phyloP scores from a whole-genome alignment of 2,113 vertebrate genomes.

The Spermophilus dauricus region DNA sequence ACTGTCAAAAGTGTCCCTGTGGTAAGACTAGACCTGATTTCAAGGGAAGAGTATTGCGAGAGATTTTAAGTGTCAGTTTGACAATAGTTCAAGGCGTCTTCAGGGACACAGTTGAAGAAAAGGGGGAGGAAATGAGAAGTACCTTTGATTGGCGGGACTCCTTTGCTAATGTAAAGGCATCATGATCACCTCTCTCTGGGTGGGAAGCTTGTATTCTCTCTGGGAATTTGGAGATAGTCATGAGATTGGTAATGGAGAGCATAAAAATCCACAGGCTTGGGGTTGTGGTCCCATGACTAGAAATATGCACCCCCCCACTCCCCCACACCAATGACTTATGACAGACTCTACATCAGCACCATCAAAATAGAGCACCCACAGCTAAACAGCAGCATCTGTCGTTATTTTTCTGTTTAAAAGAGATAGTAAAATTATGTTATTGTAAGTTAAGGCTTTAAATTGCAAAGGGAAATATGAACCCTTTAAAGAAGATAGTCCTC shows the following conservation, averaged over 20 bases:
- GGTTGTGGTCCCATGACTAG: neutral
- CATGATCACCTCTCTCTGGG: accelerated
- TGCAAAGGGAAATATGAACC: constrained; percentile 57
- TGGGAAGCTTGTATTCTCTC: neutral
- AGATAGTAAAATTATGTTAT: constrained; percentile 52
- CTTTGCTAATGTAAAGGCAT: accelerated
- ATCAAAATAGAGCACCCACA: constrained; percentile 10
- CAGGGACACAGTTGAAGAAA: neutral
- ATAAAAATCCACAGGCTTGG: accelerated
- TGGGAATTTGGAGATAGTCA: neutral
- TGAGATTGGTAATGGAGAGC: neutral
- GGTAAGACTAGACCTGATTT: neutral
- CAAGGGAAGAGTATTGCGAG: neutral
- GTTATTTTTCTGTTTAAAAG: constrained; percentile 64
- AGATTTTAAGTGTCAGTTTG: neutral
- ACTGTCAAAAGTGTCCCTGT: neutral
- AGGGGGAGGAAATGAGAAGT: neutral
- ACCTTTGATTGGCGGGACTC: accelerated
- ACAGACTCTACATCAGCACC: constrained; percentile 50
- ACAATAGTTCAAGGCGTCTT: neutral
- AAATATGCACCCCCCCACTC: neutral
- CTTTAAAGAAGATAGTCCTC: constrained; percentile 65
- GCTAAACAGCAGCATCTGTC: neutral
- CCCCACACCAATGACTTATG: neutral
- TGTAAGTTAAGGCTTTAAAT: constrained; percentile 67